Base-by-base conservation (phyloP, 2,888 invertebrate species). In the Cacoxenus indagator region DNA sequence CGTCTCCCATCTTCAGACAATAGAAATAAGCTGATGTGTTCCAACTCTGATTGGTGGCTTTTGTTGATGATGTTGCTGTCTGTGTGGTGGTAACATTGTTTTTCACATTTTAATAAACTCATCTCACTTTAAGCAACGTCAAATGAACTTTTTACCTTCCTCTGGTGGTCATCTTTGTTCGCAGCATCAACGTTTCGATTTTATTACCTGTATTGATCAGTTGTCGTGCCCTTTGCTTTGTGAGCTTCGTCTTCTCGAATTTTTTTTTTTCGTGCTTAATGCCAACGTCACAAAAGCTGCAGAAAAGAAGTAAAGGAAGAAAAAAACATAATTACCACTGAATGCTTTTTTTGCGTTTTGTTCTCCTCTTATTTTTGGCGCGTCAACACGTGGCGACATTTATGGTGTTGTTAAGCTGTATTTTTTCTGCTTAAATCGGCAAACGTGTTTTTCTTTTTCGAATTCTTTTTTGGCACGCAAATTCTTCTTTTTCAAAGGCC, bases 11-110 rank as follows among this genome's bases (percentile, higher is more conserved):
- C n/a, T 55, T 4, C 26, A 55, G 26, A 27, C 19, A 19, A 73
- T 72, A 81, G 72, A 68, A 14, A 8, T 17, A n/a, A 17, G 74
- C 74, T 80, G 80, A 81, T 80, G 80, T 80, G 80, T 79, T 79
- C 73, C 74, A 79, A 72, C 74, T 80, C 67, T 73, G 71, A 80
- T 80, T 80, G 80, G 83, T 69, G 73, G 72, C 62, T 71, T 67
- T 57, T 65, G 37, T 55, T 61, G 65, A n/a, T 67, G 71, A 67
- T 67, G 69, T 69, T 70, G 70, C 61, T 69, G 72, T 24, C 45
- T 64, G 9, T 31, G 59, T 31, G 6, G 48, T n/a, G n/a, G n/a
- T n/a, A n/a, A 59, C 27, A 31, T 17, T 14, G 17, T 8, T 59
- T n/a, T 19, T 37, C 37, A 37, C 37, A 8, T 37, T n/a, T n/a